A percentile compares a stretch with the other conserved stretches of the same genome.
Evolutionary conservation across 2,113 vertebrate genomes (phyloP).

Genomic region (Pristiophorus japonicus): DNA sequence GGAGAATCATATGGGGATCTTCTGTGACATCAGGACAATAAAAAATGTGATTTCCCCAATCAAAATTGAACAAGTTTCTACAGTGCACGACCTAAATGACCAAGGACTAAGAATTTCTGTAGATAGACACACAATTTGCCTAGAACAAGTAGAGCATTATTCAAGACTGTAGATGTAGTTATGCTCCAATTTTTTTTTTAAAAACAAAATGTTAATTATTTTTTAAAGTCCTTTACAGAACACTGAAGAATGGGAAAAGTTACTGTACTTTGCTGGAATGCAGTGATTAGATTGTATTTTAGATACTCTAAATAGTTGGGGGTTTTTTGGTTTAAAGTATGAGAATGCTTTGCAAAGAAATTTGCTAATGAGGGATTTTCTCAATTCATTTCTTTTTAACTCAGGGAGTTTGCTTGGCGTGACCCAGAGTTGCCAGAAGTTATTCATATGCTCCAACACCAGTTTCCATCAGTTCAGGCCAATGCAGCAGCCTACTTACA

Average conservation of each 20-base stretch:
- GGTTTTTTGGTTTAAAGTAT: too few species aligned
- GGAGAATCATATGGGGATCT: neutral
- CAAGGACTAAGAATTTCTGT: neutral
- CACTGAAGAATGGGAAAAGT: neutral
- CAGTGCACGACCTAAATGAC: neutral
- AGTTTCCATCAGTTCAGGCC: conserved; percentile 91
- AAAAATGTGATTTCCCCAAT: neutral
- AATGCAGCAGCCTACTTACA: conserved; percentile 93
- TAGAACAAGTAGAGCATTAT: neutral
- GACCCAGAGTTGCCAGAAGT: conserved; percentile 89
- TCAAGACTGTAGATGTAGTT: neutral
- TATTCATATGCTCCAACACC: conserved; percentile 96
- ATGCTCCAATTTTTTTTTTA: neutral
- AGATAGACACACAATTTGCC: neutral
- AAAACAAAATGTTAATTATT: neutral
- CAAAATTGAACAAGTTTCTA: neutral
- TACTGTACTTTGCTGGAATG: neutral
- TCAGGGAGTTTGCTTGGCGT: conserved; percentile 92
- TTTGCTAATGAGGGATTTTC: neutral
- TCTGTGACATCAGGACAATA: neutral
- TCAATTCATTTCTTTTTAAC: conserved; percentile 38
- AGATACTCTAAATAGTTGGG: neutral
- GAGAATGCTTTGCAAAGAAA: neutral
- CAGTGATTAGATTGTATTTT: neutral
- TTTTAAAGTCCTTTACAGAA: neutral